Percentiles rank a stretch among this genome's conserved stretches.
These are phyloP conservation scores for Therioaphis trifolii DNA, from an alignment of 2,888 invertebrate species.

Conservation along the genomic window DNA sequence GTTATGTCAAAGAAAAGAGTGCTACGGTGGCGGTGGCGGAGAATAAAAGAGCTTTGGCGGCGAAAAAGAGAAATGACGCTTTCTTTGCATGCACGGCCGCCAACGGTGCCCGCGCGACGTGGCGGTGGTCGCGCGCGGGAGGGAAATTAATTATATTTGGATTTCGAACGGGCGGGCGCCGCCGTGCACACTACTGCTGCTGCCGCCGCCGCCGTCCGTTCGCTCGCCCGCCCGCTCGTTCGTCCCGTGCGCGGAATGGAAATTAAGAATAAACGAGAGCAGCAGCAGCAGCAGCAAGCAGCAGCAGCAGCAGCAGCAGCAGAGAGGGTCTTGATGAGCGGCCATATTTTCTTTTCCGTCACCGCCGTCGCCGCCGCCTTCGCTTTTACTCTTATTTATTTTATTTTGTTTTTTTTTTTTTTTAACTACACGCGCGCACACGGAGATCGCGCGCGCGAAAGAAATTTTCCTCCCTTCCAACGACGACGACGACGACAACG, in stretches of 20 bases:
- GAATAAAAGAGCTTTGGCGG: conserved; percentile 62
- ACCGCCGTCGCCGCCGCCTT: conserved; percentile 59
- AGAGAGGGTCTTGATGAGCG: conserved; percentile 66
- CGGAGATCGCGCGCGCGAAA: conserved; percentile 43
- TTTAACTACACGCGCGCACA: conserved; percentile 33
- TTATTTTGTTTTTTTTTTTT: not conserved
- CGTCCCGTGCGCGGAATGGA: conserved; percentile 62
- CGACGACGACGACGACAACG: not conserved
- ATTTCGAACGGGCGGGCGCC: conserved; percentile 64
- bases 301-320: conserved; percentile 26
- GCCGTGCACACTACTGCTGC: not conserved
- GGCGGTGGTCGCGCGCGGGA: too few species aligned
- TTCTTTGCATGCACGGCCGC: conserved; percentile 63
- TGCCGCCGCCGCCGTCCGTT: not conserved
- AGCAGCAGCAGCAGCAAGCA: conserved; percentile 28
- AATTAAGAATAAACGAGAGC: conserved; percentile 64
- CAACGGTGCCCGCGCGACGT: not conserved
- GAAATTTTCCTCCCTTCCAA: conserved; percentile 29
- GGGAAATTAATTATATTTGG: conserved; percentile 65
- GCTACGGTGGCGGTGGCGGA: conserved; percentile 12
- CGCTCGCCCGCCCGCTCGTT: not conserved
- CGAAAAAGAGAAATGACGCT: conserved; percentile 64
- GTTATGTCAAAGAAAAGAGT: conserved; percentile 50
- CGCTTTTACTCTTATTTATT: conserved; percentile 60
- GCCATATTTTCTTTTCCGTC: conserved; percentile 66